A percentile compares a stretch with the other conserved stretches of the same genome.
Evolutionary conservation across 23 tunicate genomes (phyloP).

Genomic region (Corella eumyota): DNA sequence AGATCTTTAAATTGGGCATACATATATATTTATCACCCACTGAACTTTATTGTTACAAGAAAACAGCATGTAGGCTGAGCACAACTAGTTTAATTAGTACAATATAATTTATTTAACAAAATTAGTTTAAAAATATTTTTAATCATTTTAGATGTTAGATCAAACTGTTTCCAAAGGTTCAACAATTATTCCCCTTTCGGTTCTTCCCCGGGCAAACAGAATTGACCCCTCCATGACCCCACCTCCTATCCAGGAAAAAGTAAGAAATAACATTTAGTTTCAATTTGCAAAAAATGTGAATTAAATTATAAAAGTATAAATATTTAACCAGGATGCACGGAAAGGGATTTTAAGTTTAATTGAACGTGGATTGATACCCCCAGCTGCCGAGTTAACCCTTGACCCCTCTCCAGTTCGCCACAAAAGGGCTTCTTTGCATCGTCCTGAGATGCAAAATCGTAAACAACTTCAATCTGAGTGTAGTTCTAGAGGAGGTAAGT

Average conservation of each 20-base stretch:
- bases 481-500: slow-evolving; percentile 48
- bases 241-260: slow-evolving; percentile 82
- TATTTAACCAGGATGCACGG: slow-evolving; percentile 56
- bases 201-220: slow-evolving; percentile 66
- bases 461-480: slow-evolving; percentile 36
- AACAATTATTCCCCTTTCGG: slow-evolving; percentile 56
- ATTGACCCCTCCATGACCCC: slow-evolving; percentile 70
- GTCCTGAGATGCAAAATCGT: slow-evolving; percentile 20
- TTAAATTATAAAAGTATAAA: not conserved
- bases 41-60: too few species aligned
- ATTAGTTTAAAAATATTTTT: not conserved
- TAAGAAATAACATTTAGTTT: slow-evolving; percentile 2
- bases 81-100: not conserved
- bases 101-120: not conserved
- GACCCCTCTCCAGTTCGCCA: slow-evolving; percentile 90
- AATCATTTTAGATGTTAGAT: slow-evolving; percentile 16
- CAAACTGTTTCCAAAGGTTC: slow-evolving; percentile 32
- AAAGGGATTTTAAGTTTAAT: slow-evolving; percentile 91
- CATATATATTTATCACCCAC: too few species aligned
- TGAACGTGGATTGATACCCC: slow-evolving; percentile 91
- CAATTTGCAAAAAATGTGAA: not conserved
- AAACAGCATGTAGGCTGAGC: too few species aligned
- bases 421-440: slow-evolving; percentile 53
- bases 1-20: too few species aligned
- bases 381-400: slow-evolving; percentile 82